These are phyloP conservation scores for Arnoldichthys spilopterus DNA, from an alignment of 2,797 vertebrate genomes.

Conservation along the genomic window DNA sequence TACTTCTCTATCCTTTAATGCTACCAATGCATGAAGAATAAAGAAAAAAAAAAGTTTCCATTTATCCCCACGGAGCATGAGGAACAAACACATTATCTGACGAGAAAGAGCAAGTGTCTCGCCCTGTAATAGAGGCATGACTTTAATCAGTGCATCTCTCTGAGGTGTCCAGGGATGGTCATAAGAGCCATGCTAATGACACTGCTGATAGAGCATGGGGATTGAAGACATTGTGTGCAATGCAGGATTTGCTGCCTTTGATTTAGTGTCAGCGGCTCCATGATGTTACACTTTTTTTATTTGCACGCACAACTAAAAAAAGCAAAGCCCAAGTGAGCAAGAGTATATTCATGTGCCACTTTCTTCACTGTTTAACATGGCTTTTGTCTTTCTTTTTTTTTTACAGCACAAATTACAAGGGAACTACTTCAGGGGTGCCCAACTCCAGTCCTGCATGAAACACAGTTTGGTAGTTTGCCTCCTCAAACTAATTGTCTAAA, in stretches of 20 bases:
- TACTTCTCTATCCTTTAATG: background rate
- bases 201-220: constrained; percentile 6
- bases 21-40: background rate
- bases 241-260: constrained; percentile 2
- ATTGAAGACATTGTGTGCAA: background rate
- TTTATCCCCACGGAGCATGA: constrained; percentile 25
- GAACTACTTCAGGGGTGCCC: too few relatives aligned
- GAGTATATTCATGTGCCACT: background rate
- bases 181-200: constrained; percentile 14
- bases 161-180: constrained; percentile 16
- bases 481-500: too few relatives aligned
- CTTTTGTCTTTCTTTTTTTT: constrained; percentile 17
- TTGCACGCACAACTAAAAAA: constrained; percentile 27
- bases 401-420: background rate
- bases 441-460: too few relatives aligned
- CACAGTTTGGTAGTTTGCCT: too few relatives aligned
- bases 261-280: background rate
- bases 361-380: background rate
- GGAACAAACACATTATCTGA: background rate
- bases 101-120: background rate
- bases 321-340: background rate
- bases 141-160: constrained; percentile 28
- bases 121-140: background rate
- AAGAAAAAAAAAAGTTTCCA: constrained; percentile 25
- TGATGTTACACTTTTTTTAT: background rate